Evolutionary conservation across 2,797 vertebrate genomes (phyloP).

Genomic region (Sebastes oblongus): DNA sequence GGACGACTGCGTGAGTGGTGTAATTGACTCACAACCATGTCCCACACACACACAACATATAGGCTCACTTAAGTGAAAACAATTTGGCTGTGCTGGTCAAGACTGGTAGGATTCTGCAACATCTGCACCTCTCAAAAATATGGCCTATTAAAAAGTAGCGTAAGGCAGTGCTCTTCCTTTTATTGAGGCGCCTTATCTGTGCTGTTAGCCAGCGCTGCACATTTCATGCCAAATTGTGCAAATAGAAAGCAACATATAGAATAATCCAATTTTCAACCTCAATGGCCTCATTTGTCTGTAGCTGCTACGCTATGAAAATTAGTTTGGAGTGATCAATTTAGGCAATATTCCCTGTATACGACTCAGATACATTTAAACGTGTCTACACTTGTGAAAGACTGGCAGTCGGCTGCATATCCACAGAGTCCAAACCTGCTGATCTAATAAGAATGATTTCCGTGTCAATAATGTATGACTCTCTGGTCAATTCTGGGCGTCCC

Average conservation of each 20-base stretch:
- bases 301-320: conserved; percentile 31
- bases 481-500: conserved; percentile 66
- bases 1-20: conserved; percentile 9
- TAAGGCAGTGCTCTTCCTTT: background rate
- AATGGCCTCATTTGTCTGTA: conserved; percentile 37
- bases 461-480: conserved; percentile 83
- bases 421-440: conserved; percentile 68
- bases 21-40: conserved; percentile 33
- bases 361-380: conserved; percentile 24
- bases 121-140: conserved; percentile 1
- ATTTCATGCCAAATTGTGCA: conserved; percentile 48
- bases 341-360: conserved; percentile 35
- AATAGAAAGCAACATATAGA: conserved; percentile 37
- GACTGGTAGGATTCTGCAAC: background rate
- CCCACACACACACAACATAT: background rate
- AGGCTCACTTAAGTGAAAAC: background rate
- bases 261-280: conserved; percentile 59
- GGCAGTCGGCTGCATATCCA: conserved; percentile 27
- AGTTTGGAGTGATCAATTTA: conserved; percentile 57
- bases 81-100: background rate
- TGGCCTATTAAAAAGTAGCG: background rate
- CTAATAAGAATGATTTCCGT: conserved; percentile 76
- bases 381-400: background rate
- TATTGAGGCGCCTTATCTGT: conserved; percentile 37
- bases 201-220: conserved; percentile 21